Evolutionary conservation across 2,113 vertebrate genomes (phyloP).

Genomic region (Lethenteron reissneri): DNA sequence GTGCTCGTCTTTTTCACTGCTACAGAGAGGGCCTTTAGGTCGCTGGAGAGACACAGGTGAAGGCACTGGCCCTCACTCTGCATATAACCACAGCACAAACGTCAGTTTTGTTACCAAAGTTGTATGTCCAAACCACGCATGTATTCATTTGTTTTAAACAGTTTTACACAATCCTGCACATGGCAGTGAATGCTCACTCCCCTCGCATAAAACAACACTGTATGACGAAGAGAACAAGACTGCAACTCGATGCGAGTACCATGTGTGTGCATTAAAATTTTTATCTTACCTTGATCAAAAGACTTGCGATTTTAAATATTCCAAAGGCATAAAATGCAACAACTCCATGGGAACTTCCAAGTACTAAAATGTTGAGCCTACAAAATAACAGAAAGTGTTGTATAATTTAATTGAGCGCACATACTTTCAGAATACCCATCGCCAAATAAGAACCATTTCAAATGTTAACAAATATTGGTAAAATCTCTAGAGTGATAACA

Average conservation of each 20-base stretch:
- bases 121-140: neutral
- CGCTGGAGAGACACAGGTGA: slow-evolving; percentile 63
- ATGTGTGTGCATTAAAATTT: neutral
- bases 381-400: neutral
- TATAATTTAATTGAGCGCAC: no score
- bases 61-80: slow-evolving; percentile 60
- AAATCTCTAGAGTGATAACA: no score
- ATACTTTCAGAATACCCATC: no score
- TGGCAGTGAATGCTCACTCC: neutral
- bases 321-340: slow-evolving; percentile 91
- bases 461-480: no score
- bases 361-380: slow-evolving; percentile 76
- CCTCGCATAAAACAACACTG: no score
- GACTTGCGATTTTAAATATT: slow-evolving; percentile 87
- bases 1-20: no score
- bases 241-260: no score
- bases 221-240: no score
- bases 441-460: no score
- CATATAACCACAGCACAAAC: neutral
- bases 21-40: slow-evolving; percentile 65
- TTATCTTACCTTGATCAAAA: slow-evolving; percentile 33
- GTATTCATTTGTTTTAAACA: neutral
- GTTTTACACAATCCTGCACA: neutral
- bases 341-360: slow-evolving; percentile 54
- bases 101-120: neutral